phyloP scores from a whole-genome alignment of 2,797 vertebrate species.

The Pseudocheirus occidentalis region DNA sequence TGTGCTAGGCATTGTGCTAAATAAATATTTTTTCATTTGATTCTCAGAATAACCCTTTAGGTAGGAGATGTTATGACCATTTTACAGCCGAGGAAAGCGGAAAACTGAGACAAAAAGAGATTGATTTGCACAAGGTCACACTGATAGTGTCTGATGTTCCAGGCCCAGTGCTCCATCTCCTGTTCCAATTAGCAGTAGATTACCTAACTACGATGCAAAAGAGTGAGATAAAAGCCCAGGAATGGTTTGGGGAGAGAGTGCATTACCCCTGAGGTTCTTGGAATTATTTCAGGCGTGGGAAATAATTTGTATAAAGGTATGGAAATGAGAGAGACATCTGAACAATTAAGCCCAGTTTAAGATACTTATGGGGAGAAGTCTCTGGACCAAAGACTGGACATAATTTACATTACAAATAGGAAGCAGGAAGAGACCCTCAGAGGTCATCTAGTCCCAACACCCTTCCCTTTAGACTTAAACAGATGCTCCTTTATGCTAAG shows the following conservation, averaged over 20 bases:
- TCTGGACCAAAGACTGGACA: neutral
- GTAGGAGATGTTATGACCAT: neutral
- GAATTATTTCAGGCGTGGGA: neutral
- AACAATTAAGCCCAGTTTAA: neutral
- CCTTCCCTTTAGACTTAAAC: neutral
- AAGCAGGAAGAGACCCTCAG: neutral
- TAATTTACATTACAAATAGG: neutral
- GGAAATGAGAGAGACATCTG: neutral
- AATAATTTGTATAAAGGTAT: neutral
- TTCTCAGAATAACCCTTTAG: neutral
- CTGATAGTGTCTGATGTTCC: conserved; percentile 61
- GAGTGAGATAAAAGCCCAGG: neutral
- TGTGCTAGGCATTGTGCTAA: neutral
- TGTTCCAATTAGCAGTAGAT: neutral
- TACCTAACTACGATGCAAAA: neutral
- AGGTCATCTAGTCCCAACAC: conserved; percentile 9
- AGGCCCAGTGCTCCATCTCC: neutral
- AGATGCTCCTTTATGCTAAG: neutral
- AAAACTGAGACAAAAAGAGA: neutral
- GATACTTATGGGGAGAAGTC: neutral
- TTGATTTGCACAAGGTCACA: neutral
- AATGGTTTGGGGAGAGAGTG: neutral
- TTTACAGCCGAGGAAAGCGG: neutral
- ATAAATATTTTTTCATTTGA: neutral
- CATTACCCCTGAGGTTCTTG: neutral